Conservation (phyloP, 2,797 vertebrate genomes). For the Botia kubotai region DNA sequence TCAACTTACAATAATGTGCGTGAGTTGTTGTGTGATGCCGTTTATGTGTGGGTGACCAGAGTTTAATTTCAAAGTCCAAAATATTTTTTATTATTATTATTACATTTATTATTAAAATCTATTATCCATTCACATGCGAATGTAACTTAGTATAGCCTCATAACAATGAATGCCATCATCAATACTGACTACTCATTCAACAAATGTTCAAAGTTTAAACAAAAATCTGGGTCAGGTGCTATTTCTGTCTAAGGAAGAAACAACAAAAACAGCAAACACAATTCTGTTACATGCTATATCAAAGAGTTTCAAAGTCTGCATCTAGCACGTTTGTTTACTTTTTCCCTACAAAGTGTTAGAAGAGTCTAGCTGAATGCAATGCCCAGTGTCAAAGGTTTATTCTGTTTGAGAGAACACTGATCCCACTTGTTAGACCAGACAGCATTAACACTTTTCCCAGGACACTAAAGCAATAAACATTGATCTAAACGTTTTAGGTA, state of each 20-base stretch:
- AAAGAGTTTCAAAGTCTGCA: conserved; percentile 35
- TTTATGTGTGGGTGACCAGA: not conserved
- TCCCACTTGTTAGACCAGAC: conserved; percentile 48
- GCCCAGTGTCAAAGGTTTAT: conserved; percentile 50
- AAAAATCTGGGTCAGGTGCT: conserved; percentile 15
- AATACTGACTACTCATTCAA: conserved; percentile 28
- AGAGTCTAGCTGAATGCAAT: conserved; percentile 36
- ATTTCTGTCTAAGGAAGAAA: conserved; percentile 39
- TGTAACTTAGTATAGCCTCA: conserved; percentile 7
- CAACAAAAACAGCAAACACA: conserved; percentile 33
- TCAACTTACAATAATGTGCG: not conserved
- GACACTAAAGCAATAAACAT: conserved; percentile 15
- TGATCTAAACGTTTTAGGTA: conserved; percentile 1
- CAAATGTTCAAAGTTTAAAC: conserved; percentile 39
- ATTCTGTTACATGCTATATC: not conserved
- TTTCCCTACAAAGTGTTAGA: not conserved
- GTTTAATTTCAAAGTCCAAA: not conserved
- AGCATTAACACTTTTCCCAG: conserved; percentile 23
- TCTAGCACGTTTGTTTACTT: not conserved
- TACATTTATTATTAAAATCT: too few species aligned
- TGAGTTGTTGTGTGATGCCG: not conserved
- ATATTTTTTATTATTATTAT: too few species aligned
- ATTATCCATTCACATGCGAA: not conserved
- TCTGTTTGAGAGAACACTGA: conserved; percentile 40
- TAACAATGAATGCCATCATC: conserved; percentile 6